Percentiles rank a stretch among this genome's conserved stretches.
Evolutionary conservation across 2,797 vertebrate genomes (phyloP).

Genomic region (Diglossa cyanea): DNA sequence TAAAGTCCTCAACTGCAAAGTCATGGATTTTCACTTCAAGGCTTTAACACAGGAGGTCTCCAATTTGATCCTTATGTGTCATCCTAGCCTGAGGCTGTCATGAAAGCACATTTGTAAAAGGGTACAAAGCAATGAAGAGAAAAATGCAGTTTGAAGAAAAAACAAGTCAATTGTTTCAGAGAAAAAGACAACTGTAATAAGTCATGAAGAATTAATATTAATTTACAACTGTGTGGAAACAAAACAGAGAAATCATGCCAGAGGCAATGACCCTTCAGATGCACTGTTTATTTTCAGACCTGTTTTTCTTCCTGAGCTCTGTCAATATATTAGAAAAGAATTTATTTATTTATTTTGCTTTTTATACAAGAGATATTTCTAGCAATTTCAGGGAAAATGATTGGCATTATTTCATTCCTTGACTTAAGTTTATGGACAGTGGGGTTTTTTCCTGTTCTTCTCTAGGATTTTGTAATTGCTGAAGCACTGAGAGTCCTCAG

Average conservation of each 20-base stretch:
- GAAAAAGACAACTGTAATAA: neutral
- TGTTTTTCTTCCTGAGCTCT: neutral
- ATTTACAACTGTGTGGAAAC: neutral
- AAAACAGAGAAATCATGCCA: neutral
- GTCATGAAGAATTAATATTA: slow-evolving; percentile 33
- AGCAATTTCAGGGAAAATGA: neutral
- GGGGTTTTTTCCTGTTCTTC: neutral
- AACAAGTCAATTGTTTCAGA: slow-evolving; percentile 8
- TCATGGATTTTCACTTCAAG: slow-evolving; percentile 1
- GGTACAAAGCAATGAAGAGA: neutral
- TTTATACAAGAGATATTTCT: neutral
- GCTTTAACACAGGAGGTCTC: neutral
- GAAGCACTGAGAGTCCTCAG: neutral
- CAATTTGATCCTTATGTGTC: neutral
- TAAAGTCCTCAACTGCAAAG: neutral
- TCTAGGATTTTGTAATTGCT: neutral
- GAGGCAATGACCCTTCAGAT: neutral
- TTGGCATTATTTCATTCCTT: neutral
- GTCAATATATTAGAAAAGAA: neutral
- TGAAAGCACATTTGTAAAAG: neutral
- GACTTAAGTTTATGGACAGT: neutral
- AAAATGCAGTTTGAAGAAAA: slow-evolving; percentile 12
- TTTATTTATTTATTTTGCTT: neutral
- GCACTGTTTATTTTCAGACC: neutral
- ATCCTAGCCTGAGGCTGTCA: neutral